These are phyloP conservation scores for Smittia aterrima DNA, from an alignment of 2,888 invertebrate genomes.

Conservation along the genomic window DNA sequence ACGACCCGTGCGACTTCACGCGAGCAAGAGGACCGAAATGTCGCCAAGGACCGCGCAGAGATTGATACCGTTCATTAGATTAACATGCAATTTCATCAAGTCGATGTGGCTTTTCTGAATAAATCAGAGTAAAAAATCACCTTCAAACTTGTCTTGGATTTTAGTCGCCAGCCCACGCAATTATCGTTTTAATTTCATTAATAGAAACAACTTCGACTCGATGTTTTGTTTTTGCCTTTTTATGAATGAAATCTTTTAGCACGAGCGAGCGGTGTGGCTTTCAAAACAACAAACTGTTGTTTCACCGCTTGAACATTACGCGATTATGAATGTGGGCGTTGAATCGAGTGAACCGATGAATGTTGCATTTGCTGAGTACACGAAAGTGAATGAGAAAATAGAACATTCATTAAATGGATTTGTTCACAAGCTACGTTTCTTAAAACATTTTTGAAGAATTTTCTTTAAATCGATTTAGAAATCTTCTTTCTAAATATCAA, in stretches of 20 bases:
- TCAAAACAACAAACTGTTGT: not conserved
- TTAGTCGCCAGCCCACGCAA: not conserved
- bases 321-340: not conserved
- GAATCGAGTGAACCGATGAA: not conserved
- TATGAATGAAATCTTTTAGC: constrained; percentile 13
- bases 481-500: too few relatives aligned
- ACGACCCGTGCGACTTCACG: not conserved
- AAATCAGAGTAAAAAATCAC: constrained; percentile 13
- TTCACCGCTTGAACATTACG: not conserved
- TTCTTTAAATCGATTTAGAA: too few relatives aligned
- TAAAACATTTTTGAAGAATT: too few relatives aligned
- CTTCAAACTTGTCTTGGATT: not conserved
- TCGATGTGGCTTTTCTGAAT: not conserved
- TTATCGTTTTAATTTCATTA: constrained; percentile 15
- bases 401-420: too few relatives aligned
- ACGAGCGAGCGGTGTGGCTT: not conserved
- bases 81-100: constrained; percentile 23
- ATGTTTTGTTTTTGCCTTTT: not conserved
- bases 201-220: not conserved
- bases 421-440: too few relatives aligned
- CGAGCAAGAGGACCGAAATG: not conserved
- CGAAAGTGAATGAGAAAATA: too few relatives aligned
- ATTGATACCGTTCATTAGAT: constrained; percentile 14
- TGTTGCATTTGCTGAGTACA: not conserved
- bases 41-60: not conserved